Conservation (phyloP, 2,888 invertebrate species). For the Oligia fasciuncula region DNA sequence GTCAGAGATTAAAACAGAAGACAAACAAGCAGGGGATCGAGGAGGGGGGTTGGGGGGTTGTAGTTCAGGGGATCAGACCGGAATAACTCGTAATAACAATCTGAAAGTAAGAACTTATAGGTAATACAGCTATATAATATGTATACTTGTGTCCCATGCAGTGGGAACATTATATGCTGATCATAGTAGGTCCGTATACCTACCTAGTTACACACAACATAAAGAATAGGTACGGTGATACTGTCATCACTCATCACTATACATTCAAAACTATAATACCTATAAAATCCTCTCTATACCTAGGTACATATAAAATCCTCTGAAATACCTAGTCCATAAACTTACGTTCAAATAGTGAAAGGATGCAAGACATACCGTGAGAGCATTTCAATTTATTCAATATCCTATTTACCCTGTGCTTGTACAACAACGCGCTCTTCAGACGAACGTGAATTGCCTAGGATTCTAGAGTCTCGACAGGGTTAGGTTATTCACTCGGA, state of each 20-base stretch:
- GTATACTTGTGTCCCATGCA: neutral
- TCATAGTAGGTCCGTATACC: neutral
- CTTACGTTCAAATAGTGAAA: neutral
- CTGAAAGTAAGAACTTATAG: neutral
- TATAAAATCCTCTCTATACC: neutral
- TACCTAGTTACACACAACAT: neutral
- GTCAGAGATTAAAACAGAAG: too few species aligned
- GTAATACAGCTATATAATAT: neutral
- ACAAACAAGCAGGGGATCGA: too few species aligned
- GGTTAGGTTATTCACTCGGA: neutral
- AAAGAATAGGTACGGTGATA: neutral
- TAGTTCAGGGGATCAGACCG: too few species aligned
- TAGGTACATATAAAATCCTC: neutral
- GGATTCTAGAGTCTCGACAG: neutral
- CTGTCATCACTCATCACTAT: neutral
- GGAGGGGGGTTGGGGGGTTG: too few species aligned
- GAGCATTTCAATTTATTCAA: slow-evolving; percentile 43
- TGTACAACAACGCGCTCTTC: slow-evolving; percentile 11
- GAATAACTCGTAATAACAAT: neutral
- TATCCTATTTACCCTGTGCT: slow-evolving; percentile 22
- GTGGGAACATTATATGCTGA: too few species aligned
- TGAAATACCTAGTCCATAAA: slow-evolving; percentile 2
- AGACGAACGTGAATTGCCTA: neutral
- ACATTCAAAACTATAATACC: neutral
- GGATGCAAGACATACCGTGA: slow-evolving; percentile 27